These are phyloP conservation scores for Spodoptera litura DNA, from an alignment of 1,140 invertebrate genomes.

Conservation along the genomic window DNA sequence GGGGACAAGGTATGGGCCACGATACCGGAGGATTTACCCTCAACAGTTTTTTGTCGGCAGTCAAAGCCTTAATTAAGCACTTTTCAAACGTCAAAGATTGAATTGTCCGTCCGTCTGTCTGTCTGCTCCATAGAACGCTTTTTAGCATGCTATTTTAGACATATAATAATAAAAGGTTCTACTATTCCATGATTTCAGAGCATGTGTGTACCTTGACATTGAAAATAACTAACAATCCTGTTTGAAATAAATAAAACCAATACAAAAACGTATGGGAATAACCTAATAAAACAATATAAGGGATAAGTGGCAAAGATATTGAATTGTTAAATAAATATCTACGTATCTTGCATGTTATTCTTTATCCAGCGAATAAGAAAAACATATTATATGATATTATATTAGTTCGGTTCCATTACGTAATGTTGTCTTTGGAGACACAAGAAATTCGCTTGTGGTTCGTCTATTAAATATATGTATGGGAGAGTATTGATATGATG, in stretches of 20 bases:
- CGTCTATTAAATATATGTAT: conserved; percentile 1
- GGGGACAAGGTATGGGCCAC: too few species aligned
- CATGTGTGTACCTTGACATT: too few species aligned
- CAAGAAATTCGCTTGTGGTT: background rate
- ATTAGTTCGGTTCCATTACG: background rate
- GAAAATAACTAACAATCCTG: too few species aligned
- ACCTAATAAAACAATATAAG: background rate
- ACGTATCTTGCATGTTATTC: conserved; percentile 2
- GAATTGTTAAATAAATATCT: background rate
- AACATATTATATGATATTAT: conserved; percentile 3
- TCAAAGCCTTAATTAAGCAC: too few species aligned
- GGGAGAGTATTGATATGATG: background rate
- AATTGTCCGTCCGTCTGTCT: too few species aligned
- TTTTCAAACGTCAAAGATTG: too few species aligned
- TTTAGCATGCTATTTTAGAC: too few species aligned
- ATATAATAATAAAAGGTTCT: too few species aligned
- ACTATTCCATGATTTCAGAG: too few species aligned
- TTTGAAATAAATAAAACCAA: background rate
- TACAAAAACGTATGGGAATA: background rate
- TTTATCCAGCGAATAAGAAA: conserved; percentile 29
- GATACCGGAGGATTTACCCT: too few species aligned
- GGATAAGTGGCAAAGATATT: background rate
- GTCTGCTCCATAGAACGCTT: too few species aligned
- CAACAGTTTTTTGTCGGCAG: too few species aligned
- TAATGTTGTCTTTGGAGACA: background rate